Conservation (phyloP, 2,113 vertebrate species). For the Laticauda colubrina region DNA sequence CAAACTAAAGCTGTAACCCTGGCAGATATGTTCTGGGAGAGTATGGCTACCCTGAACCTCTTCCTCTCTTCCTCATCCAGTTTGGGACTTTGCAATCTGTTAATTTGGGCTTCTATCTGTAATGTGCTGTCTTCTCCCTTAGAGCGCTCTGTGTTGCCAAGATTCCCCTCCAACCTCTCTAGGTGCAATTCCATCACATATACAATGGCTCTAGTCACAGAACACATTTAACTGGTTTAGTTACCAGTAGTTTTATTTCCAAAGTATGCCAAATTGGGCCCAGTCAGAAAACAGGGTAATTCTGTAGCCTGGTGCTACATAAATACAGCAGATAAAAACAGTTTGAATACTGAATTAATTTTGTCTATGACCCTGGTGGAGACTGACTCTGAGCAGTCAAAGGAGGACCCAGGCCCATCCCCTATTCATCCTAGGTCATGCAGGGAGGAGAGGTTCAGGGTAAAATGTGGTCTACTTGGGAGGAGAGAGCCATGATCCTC, state of each 20-base stretch:
- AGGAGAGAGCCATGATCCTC: too few relatives aligned
- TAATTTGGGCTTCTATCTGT: neutral
- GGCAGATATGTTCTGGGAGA: neutral
- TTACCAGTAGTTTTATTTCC: neutral
- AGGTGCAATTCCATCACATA: neutral
- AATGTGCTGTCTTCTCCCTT: neutral
- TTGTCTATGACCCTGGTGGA: neutral
- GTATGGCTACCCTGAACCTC: neutral
- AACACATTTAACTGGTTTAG: neutral
- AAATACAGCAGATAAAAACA: neutral
- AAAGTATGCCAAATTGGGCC: neutral
- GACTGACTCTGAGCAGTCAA: too few relatives aligned
- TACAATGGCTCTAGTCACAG: neutral
- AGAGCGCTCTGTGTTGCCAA: neutral
- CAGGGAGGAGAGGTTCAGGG: too few relatives aligned
- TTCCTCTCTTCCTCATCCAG: neutral
- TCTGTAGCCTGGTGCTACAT: neutral
- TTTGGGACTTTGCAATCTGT: neutral
- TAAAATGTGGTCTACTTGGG: too few relatives aligned
- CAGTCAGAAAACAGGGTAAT: neutral
- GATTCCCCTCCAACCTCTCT: neutral
- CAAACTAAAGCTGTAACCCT: neutral
- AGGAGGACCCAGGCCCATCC: too few relatives aligned
- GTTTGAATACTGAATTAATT: neutral
- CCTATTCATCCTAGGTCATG: too few relatives aligned